A percentile compares a stretch with the other conserved stretches of the same genome.
Evolutionary conservation across 1,140 invertebrate genomes (phyloP).

Genomic region (Solenopsis invicta): DNA sequence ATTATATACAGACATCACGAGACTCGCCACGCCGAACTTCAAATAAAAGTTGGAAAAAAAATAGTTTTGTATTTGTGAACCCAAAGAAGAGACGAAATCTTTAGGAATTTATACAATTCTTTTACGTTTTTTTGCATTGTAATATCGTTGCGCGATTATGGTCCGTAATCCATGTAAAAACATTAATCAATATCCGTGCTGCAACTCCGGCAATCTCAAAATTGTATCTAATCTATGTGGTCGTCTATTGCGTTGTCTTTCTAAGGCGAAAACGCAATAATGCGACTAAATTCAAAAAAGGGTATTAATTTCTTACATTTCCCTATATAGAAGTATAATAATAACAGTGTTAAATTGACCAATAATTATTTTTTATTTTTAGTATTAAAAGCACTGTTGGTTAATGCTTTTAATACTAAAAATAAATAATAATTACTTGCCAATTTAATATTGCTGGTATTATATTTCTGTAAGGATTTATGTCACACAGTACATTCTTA

Average conservation of each 20-base stretch:
- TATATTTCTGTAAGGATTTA: too few species aligned
- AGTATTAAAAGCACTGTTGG: too few species aligned
- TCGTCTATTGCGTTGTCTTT: not conserved
- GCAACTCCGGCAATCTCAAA: slow-evolving; percentile 2
- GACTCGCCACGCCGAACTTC: slow-evolving; percentile 2
- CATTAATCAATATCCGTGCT: not conserved
- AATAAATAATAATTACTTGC: too few species aligned
- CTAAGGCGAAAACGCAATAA: not conserved
- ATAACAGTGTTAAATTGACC: too few species aligned
- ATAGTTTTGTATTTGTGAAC: not conserved
- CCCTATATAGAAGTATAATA: too few species aligned
- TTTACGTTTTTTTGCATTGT: not conserved
- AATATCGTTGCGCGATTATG: not conserved
- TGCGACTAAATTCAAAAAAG: not conserved
- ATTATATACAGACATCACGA: slow-evolving; percentile 17
- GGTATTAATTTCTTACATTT: slow-evolving; percentile 3
- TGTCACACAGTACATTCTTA: slow-evolving; percentile 12
- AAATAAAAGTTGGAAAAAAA: slow-evolving; percentile 7
- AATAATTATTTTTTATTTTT: too few species aligned
- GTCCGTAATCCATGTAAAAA: not conserved
- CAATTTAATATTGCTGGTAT: too few species aligned
- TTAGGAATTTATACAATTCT: not conserved
- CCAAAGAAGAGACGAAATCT: not conserved
- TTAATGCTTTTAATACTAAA: too few species aligned
- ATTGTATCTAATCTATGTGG: slow-evolving; percentile 11